These are phyloP conservation scores for Hoplostethus mediterraneus DNA, from an alignment of 2,797 vertebrate species.

Conservation along the genomic window DNA sequence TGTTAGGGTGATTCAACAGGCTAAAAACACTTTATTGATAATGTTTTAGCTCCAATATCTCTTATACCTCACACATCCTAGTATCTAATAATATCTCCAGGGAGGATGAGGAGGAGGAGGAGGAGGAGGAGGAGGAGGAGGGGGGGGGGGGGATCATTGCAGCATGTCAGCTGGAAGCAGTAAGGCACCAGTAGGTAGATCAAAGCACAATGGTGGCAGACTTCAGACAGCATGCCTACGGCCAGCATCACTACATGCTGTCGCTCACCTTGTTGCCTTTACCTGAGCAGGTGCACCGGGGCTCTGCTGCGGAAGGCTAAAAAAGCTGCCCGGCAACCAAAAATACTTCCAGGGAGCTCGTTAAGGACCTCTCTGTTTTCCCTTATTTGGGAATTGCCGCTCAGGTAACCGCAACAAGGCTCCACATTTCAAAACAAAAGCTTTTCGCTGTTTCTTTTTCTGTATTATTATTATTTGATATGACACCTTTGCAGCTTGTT, in stretches of 20 bases:
- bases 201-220: slow-evolving; percentile 94
- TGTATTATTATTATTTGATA: slow-evolving; percentile 69
- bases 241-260: slow-evolving; percentile 86
- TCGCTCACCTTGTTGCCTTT: slow-evolving; percentile 84
- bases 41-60: not conserved
- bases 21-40: not conserved
- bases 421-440: slow-evolving; percentile 79
- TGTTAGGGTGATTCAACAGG: slow-evolving; percentile 13
- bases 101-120: too few species aligned
- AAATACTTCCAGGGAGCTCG: not conserved
- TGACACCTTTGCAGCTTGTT: slow-evolving; percentile 71
- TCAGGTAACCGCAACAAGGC: slow-evolving; percentile 86
- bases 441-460: slow-evolving; percentile 77
- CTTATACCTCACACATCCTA: slow-evolving; percentile 9
- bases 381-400: slow-evolving; percentile 17
- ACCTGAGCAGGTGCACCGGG: slow-evolving; percentile 70
- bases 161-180: slow-evolving; percentile 91
- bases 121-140: slow-evolving; percentile 4
- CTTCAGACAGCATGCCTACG: slow-evolving; percentile 89
- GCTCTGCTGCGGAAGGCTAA: slow-evolving; percentile 10
- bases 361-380: not conserved
- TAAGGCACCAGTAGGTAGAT: slow-evolving; percentile 75
- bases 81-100: slow-evolving; percentile 7
- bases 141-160: slow-evolving; percentile 32
- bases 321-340: not conserved